phyloP scores from a whole-genome alignment of 2,888 invertebrate genomes.

The Spatulosminthurus flaviceps region DNA sequence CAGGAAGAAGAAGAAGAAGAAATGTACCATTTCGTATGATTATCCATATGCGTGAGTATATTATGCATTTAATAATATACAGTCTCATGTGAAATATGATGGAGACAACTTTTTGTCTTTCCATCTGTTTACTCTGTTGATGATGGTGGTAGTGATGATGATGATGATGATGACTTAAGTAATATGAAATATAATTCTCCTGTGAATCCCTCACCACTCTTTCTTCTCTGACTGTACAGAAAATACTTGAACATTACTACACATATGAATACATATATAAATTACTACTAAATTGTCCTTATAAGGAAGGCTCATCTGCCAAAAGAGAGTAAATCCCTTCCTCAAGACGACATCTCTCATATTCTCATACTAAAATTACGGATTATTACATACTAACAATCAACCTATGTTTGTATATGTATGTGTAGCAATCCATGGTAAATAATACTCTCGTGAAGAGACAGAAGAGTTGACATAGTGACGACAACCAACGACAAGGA shows the following conservation, averaged over 20 bases:
- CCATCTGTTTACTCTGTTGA: slow-evolving; percentile 5
- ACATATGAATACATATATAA: no score
- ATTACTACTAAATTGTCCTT: no score
- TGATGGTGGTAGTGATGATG: no score
- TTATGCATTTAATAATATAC: slow-evolving; percentile 5
- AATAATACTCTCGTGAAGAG: background rate
- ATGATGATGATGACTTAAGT: slow-evolving; percentile 2
- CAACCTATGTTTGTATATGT: no score
- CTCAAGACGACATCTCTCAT: no score
- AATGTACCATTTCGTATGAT: slow-evolving; percentile 12
- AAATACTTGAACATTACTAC: no score
- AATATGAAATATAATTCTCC: background rate
- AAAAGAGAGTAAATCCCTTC: no score
- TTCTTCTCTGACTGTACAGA: no score
- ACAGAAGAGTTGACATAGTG: background rate
- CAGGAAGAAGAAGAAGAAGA: slow-evolving; percentile 10
- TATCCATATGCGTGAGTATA: background rate
- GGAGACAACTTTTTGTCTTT: slow-evolving; percentile 11
- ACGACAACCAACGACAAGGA: background rate
- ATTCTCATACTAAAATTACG: no score
- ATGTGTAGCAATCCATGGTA: background rate
- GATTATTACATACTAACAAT: no score
- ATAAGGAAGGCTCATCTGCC: no score
- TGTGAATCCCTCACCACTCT: background rate
- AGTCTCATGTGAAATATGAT: slow-evolving; percentile 1